Evolutionary conservation across 2,113 vertebrate genomes (phyloP).

Genomic region (Syngnathus typhle): DNA sequence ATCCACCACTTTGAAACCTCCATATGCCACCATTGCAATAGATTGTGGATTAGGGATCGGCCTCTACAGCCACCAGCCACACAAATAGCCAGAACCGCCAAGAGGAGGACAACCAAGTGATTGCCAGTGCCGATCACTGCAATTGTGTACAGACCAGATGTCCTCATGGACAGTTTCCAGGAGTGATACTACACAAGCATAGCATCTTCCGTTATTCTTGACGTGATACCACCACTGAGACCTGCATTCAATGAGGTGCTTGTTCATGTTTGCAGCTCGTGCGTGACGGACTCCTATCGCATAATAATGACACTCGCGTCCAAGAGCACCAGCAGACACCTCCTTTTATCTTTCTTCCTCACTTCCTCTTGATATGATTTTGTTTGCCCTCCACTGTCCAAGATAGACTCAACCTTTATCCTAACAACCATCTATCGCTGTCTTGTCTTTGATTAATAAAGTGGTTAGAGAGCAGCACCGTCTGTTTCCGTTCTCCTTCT

Average conservation of each 20-base stretch:
- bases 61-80: background rate
- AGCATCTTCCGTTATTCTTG: conserved; percentile 40
- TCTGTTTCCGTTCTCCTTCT: too few relatives aligned
- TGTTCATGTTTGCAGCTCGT: conserved; percentile 30
- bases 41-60: background rate
- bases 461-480: too few relatives aligned
- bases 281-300: conserved; percentile 64
- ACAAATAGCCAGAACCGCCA: background rate
- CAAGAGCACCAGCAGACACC: conserved; percentile 24
- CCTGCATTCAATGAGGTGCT: conserved; percentile 28
- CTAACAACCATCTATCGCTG: background rate
- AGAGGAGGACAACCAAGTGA: background rate
- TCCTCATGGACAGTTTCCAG: conserved; percentile 37
- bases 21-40: background rate
- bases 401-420: conserved; percentile 7
- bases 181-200: conserved; percentile 37
- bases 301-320: conserved; percentile 65
- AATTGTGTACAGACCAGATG: conserved; percentile 12
- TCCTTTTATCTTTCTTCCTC: conserved; percentile 12
- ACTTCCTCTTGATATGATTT: conserved; percentile 17
- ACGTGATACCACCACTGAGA: background rate
- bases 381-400: conserved; percentile 9
- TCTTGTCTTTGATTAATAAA: too few relatives aligned
- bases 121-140: background rate
- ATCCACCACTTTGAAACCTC: too few relatives aligned